Evolutionary conservation across 2,113 vertebrate genomes (phyloP).

Genomic region (Otolemur garnettii): DNA sequence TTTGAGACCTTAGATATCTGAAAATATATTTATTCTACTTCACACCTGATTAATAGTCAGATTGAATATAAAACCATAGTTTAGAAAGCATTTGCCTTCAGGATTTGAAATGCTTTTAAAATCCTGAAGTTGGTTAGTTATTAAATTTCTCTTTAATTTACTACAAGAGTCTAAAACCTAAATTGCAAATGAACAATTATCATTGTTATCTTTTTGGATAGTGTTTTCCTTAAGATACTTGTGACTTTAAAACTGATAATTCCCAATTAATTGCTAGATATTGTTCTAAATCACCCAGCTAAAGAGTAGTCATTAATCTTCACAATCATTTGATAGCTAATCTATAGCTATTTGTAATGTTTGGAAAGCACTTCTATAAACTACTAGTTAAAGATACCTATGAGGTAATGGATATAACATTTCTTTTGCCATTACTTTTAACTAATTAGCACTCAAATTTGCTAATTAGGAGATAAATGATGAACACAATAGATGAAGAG

Average conservation of each 20-base stretch:
- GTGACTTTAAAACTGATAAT: slow-evolving; percentile 93
- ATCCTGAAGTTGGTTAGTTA: not conserved
- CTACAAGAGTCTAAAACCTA: slow-evolving; percentile 66
- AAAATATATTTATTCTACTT: not conserved
- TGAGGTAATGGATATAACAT: slow-evolving; percentile 88
- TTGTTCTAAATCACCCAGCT: slow-evolving; percentile 98
- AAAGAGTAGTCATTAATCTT: slow-evolving; percentile 97
- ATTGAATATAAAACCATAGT: not conserved
- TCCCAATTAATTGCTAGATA: slow-evolving; percentile 98
- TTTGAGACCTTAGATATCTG: not conserved
- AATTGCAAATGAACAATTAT: slow-evolving; percentile 71
- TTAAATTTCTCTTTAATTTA: slow-evolving; percentile 65
- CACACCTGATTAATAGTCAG: not conserved
- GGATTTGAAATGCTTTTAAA: slow-evolving; percentile 42
- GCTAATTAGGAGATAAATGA: slow-evolving; percentile 88
- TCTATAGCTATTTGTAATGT: slow-evolving; percentile 93
- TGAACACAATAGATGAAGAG: slow-evolving; percentile 75
- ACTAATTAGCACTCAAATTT: slow-evolving; percentile 92
- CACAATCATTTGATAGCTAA: slow-evolving; percentile 95
- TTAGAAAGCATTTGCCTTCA: not conserved
- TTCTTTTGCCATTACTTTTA: slow-evolving; percentile 90
- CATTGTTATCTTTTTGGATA: slow-evolving; percentile 69
- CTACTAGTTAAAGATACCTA: slow-evolving; percentile 87
- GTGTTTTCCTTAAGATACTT: slow-evolving; percentile 90
- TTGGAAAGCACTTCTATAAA: slow-evolving; percentile 89